phyloP scores from a whole-genome alignment of 2,113 vertebrate genomes.

The Aldabrachelys gigantea region DNA sequence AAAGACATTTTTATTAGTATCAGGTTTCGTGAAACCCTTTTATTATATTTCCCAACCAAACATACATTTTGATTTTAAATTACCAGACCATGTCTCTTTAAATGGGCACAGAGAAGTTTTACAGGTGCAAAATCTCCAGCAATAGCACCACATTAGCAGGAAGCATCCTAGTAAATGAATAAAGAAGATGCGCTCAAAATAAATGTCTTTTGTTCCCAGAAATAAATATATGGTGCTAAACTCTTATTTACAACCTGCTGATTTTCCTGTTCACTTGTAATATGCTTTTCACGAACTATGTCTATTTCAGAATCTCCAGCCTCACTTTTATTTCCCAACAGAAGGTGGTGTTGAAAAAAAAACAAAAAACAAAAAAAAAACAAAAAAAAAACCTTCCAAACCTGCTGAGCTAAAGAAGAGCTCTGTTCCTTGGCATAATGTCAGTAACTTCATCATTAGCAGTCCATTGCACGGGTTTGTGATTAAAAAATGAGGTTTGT shows the following conservation, averaged over 20 bases:
- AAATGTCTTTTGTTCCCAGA: conserved; percentile 44
- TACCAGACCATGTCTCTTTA: background rate
- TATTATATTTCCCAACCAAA: background rate
- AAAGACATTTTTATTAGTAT: conserved; percentile 46
- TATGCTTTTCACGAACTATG: background rate
- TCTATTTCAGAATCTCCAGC: background rate
- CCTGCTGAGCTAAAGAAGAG: background rate
- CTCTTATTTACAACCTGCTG: background rate
- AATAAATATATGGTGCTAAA: conserved; percentile 38
- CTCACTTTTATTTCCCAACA: background rate
- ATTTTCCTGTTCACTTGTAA: conserved; percentile 15
- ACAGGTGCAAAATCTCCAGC: conserved; percentile 42
- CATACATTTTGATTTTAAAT: conserved; percentile 52
- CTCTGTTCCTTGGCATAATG: background rate
- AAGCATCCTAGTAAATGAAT: conserved; percentile 44
- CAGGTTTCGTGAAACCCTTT: conserved; percentile 17
- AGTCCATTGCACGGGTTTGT: background rate
- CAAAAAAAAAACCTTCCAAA: background rate
- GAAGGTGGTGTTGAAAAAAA: background rate
- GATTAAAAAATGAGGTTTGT: background rate
- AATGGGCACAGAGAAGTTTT: conserved; percentile 23
- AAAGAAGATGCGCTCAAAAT: conserved; percentile 35
- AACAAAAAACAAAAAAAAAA: background rate
- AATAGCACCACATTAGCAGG: conserved; percentile 31
- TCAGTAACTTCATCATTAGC: background rate